Evolutionary conservation across 2,888 invertebrate species (phyloP).

Genomic region (Pyrochroa serraticornis): DNA sequence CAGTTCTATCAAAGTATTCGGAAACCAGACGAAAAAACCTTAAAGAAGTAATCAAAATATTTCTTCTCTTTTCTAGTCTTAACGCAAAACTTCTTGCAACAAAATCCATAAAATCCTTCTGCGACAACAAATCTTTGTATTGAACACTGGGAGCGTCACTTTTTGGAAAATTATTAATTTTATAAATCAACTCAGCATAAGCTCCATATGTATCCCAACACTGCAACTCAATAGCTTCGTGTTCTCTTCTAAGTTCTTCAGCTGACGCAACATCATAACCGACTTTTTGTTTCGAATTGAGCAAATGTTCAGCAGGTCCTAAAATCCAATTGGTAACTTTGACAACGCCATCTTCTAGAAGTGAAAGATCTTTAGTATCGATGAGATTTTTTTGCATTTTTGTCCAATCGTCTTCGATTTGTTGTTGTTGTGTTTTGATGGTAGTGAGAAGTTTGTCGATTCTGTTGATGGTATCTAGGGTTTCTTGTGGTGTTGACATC

Average conservation of each 20-base stretch:
- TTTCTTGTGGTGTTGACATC: constrained; percentile 65
- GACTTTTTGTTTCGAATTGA: constrained; percentile 73
- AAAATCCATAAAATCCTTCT: constrained; percentile 82
- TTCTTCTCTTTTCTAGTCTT: constrained; percentile 73
- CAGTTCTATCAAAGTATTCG: constrained; percentile 73
- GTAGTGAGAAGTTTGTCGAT: constrained; percentile 64
- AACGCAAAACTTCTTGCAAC: constrained; percentile 79
- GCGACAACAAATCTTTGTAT: constrained; percentile 70
- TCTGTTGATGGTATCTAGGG: constrained; percentile 64
- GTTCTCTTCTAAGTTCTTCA: constrained; percentile 73
- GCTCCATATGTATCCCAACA: constrained; percentile 81
- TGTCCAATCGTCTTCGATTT: constrained; percentile 66
- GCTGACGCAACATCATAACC: constrained; percentile 76
- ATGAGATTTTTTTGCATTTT: constrained; percentile 65
- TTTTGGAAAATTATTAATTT: constrained; percentile 67
- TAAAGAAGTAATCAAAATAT: constrained; percentile 75
- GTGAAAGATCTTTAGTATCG: constrained; percentile 66
- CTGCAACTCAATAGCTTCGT: constrained; percentile 76
- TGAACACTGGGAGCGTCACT: constrained; percentile 54
- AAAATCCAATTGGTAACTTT: constrained; percentile 80
- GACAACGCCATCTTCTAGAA: constrained; percentile 69
- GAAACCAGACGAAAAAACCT: constrained; percentile 77
- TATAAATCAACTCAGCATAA: constrained; percentile 77
- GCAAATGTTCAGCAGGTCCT: constrained; percentile 75
- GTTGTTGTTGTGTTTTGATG: constrained; percentile 65